Evolutionary conservation across 2,797 vertebrate genomes (phyloP).

Genomic region (Vipera latastei): DNA sequence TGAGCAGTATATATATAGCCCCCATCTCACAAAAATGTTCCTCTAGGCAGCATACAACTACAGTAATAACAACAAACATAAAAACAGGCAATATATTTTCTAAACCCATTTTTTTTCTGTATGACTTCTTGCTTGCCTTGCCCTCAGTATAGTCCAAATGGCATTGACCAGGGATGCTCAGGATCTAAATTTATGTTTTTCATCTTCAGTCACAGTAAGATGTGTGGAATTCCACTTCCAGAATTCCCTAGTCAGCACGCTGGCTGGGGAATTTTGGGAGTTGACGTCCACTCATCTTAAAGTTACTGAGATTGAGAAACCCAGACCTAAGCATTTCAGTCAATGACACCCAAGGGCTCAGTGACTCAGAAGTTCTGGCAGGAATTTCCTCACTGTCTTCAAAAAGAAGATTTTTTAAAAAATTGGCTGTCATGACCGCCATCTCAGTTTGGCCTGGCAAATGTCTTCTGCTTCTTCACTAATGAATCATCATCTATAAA

Average conservation of each 20-base stretch:
- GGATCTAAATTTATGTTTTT: not conserved
- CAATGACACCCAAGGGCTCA: not conserved
- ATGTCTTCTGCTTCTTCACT: slow-evolving; percentile 60
- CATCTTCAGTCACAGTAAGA: not conserved
- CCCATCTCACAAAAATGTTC: not conserved
- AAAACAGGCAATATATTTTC: not conserved
- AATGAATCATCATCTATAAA: slow-evolving; percentile 64
- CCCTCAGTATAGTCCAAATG: not conserved
- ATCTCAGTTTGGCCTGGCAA: slow-evolving; percentile 44
- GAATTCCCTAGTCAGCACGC: not conserved
- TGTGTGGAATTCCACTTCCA: not conserved
- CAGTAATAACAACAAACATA: not conserved
- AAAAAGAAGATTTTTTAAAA: not conserved
- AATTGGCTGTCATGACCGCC: not conserved
- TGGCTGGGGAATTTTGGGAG: not conserved
- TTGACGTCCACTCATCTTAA: not conserved
- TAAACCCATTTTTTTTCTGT: not conserved
- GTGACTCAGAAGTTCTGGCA: not conserved
- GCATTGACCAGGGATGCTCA: not conserved
- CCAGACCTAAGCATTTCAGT: not conserved
- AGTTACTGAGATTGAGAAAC: not conserved
- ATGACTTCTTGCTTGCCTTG: not conserved
- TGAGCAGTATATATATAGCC: too few species aligned
- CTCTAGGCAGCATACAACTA: not conserved
- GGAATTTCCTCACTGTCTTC: not conserved